phyloP scores from a whole-genome alignment of 2,797 vertebrate species.

The Geotrypetes seraphini region DNA sequence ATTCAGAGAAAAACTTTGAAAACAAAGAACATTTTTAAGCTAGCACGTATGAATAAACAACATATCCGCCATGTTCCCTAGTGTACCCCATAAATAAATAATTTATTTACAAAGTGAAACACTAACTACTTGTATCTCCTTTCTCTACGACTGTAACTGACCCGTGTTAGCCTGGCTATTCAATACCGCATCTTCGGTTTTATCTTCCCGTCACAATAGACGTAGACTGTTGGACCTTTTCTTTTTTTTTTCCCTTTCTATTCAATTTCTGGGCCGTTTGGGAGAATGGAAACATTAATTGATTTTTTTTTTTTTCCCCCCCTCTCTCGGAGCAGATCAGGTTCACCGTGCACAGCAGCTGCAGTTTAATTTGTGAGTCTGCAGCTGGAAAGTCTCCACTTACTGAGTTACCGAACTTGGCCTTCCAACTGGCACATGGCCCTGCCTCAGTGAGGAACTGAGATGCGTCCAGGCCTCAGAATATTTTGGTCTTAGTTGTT shows the following conservation, averaged over 20 bases:
- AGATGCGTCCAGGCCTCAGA: no score
- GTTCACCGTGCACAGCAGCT: slow-evolving; percentile 44
- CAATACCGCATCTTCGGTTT: slow-evolving; percentile 19
- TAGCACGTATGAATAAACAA: no score
- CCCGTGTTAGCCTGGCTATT: slow-evolving; percentile 32
- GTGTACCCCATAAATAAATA: neutral
- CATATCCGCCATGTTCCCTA: no score
- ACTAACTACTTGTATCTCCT: slow-evolving; percentile 31
- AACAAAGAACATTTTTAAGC: no score
- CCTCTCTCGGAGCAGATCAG: slow-evolving; percentile 33
- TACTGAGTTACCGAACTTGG: slow-evolving; percentile 27
- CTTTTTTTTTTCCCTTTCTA: slow-evolving; percentile 17
- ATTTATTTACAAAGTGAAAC: slow-evolving; percentile 18
- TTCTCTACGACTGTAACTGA: slow-evolving; percentile 26
- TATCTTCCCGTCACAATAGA: slow-evolving; percentile 33
- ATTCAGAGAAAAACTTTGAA: no score
- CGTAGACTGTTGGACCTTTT: neutral
- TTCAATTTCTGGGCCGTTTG: slow-evolving; percentile 30
- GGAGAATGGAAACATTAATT: slow-evolving; percentile 57
- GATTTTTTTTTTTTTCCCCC: slow-evolving; percentile 50
- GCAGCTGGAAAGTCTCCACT: slow-evolving; percentile 25
- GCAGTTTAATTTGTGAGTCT: slow-evolving; percentile 31
- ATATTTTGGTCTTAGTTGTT: no score
- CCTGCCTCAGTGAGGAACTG: neutral
- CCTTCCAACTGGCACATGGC: slow-evolving; percentile 16